A percentile compares a stretch with the other conserved stretches of the same genome.
phyloP scores from a whole-genome alignment of 2,113 vertebrate genomes.

The Xyliphius kryptos region DNA sequence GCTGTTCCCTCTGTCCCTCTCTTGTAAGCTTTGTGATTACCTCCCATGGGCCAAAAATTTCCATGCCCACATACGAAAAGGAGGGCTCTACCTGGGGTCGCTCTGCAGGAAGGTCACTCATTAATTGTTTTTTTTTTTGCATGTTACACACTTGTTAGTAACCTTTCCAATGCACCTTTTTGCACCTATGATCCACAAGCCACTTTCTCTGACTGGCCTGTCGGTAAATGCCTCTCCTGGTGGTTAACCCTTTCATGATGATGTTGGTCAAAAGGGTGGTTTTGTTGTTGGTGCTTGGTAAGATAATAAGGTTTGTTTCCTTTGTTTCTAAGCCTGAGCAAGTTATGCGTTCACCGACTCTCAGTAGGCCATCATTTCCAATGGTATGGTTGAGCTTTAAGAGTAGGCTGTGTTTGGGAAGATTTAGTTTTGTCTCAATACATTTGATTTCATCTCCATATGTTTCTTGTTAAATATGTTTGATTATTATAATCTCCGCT shows the following conservation, averaged over 20 bases:
- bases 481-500: constrained; percentile 10
- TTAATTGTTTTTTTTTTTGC: constrained; percentile 27
- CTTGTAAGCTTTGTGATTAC: not conserved
- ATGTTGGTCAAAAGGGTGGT: constrained; percentile 6
- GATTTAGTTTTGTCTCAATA: not conserved
- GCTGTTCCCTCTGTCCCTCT: not conserved
- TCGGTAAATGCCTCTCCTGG: constrained; percentile 10
- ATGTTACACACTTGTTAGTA: constrained; percentile 10
- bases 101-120: constrained; percentile 31
- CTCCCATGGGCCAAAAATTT: constrained; percentile 19
- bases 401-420: constrained; percentile 14
- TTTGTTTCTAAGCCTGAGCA: not conserved
- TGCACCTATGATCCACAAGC: constrained; percentile 4
- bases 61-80: constrained; percentile 37
- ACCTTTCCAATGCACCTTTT: constrained; percentile 2
- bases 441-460: constrained; percentile 6
- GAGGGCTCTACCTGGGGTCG: constrained; percentile 30
- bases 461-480: not conserved
- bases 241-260: not conserved
- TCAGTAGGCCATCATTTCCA: not conserved
- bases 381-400: constrained; percentile 26
- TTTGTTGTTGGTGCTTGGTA: constrained; percentile 9
- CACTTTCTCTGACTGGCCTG: not conserved
- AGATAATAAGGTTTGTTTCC: constrained; percentile 15
- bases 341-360: constrained; percentile 5